These are phyloP conservation scores for Eupithecia centaureata DNA, from an alignment of 2,888 invertebrate species.

Conservation along the genomic window DNA sequence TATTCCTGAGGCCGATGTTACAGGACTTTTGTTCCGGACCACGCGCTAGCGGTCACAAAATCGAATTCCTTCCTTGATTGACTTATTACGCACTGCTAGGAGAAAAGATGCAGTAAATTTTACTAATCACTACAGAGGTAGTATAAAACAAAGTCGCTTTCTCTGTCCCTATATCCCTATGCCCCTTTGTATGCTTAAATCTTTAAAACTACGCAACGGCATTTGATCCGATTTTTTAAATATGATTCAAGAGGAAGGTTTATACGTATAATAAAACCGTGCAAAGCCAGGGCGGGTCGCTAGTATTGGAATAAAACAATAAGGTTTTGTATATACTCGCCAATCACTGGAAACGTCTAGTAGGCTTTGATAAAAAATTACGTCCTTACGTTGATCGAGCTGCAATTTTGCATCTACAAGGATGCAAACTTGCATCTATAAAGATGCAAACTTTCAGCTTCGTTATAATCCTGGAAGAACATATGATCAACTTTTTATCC, in stretches of 20 bases:
- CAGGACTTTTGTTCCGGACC: slow-evolving; percentile 18
- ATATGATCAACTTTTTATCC: not conserved
- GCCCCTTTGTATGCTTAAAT: too few species aligned
- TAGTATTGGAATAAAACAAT: not conserved
- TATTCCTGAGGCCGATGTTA: slow-evolving; percentile 10
- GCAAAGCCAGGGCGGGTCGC: too few species aligned
- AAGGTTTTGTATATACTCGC: not conserved
- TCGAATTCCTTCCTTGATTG: slow-evolving; percentile 46
- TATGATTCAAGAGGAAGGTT: too few species aligned
- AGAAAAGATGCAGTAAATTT: slow-evolving; percentile 5
- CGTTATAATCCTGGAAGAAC: not conserved
- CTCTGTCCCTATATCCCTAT: too few species aligned
- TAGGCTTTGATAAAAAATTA: not conserved
- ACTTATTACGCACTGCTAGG: slow-evolving; percentile 35
- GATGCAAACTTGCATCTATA: too few species aligned
- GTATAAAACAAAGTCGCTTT: too few species aligned
- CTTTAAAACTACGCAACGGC: too few species aligned
- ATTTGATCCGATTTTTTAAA: too few species aligned
- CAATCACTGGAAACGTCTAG: not conserved
- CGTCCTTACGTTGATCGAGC: not conserved
- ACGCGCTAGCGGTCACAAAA: slow-evolving; percentile 31
- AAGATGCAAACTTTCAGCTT: too few species aligned
- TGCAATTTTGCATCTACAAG: not conserved
- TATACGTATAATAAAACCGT: too few species aligned
- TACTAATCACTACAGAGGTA: too few species aligned